Percentiles rank a stretch among this genome's conserved stretches.
phyloP scores from a whole-genome alignment of 2,113 vertebrate species.

The Perca flavescens region DNA sequence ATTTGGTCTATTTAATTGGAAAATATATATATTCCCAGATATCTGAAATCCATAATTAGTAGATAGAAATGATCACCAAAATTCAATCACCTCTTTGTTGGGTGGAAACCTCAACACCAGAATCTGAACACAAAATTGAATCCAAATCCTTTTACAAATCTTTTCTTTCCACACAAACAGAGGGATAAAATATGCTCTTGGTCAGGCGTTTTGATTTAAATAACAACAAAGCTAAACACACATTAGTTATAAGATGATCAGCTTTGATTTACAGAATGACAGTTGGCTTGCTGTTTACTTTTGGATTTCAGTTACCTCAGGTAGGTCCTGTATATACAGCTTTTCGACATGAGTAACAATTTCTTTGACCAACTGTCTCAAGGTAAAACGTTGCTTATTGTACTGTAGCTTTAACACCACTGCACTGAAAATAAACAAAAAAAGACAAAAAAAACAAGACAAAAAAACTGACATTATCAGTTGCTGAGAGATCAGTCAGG shows the following conservation, averaged over 20 bases:
- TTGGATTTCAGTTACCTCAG: neutral
- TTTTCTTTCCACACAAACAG: neutral
- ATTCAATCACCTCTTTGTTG: no score
- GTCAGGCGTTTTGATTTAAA: neutral
- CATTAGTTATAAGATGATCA: no score
- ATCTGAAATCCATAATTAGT: neutral
- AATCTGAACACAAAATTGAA: no score
- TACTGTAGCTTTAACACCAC: no score
- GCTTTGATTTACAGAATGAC: neutral
- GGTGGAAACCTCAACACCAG: neutral
- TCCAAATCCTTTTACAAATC: neutral
- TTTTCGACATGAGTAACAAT: no score
- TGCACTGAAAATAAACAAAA: no score
- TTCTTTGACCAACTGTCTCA: no score
- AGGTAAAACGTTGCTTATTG: no score
- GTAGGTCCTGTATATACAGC: neutral
- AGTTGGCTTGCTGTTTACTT: neutral
- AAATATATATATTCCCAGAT: neutral
- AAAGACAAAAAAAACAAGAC: no score
- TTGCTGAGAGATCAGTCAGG: constrained; percentile 25
- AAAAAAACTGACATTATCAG: neutral
- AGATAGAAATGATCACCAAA: neutral
- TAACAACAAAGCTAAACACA: neutral
- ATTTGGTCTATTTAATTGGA: neutral
- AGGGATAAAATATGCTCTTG: no score